phyloP scores from a whole-genome alignment of 2,113 vertebrate species.

The Ammodytes dubius region DNA sequence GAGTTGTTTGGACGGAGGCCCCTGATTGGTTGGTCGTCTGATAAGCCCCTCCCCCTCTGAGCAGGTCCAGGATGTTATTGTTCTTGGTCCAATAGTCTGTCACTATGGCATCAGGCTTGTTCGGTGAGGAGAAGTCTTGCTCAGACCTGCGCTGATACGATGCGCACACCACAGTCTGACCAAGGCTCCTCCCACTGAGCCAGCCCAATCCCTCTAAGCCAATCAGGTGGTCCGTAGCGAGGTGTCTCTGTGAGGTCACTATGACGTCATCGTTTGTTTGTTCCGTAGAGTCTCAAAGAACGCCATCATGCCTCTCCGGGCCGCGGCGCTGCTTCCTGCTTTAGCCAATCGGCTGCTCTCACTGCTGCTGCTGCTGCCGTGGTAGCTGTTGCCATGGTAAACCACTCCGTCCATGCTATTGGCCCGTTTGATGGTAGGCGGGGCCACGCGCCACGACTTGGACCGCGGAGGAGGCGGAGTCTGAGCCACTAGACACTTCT shows the following conservation, averaged over 20 bases:
- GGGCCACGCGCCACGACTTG: slow-evolving; percentile 80
- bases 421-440: slow-evolving; percentile 86
- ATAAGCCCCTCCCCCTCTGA: too few species aligned
- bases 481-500: slow-evolving; percentile 94
- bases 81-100: too few species aligned
- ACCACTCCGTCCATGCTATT: slow-evolving; percentile 86
- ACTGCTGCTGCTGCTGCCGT: slow-evolving; percentile 12
- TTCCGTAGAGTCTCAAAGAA: slow-evolving; percentile 92
- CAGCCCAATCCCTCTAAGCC: too few species aligned
- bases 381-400: slow-evolving; percentile 53
- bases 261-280: slow-evolving; percentile 83
- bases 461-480: slow-evolving; percentile 85
- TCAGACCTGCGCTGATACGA: too few species aligned
- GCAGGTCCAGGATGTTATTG: too few species aligned
- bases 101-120: too few species aligned
- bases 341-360: slow-evolving; percentile 24
- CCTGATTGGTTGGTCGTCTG: too few species aligned
- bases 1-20: too few species aligned
- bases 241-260: slow-evolving; percentile 22
- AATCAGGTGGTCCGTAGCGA: not conserved
- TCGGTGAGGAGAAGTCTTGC: too few species aligned
- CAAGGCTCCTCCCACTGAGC: too few species aligned
- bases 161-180: too few species aligned
- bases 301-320: slow-evolving; percentile 90
- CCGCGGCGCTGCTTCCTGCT: slow-evolving; percentile 57